phyloP scores from a whole-genome alignment of 2,888 invertebrate genomes.

The Pristionchus japonicus region DNA sequence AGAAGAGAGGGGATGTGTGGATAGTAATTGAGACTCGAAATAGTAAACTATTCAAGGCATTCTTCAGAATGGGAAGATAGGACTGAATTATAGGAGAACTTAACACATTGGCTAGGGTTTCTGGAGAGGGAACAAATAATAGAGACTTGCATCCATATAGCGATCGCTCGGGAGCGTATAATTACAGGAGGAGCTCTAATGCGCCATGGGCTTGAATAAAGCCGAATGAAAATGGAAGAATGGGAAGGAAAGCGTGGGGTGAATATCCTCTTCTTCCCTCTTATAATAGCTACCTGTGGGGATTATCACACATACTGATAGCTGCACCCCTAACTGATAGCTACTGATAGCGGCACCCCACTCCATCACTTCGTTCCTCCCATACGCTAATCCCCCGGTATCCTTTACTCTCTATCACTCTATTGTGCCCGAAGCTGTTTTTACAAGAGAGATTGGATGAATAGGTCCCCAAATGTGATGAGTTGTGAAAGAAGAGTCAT shows the following conservation, averaged over 20 bases:
- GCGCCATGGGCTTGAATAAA: constrained; percentile 33
- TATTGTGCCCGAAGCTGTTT: not conserved
- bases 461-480: not conserved
- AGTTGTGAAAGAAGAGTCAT: not conserved
- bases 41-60: not conserved
- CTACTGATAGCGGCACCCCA: constrained; percentile 10
- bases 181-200: constrained; percentile 31
- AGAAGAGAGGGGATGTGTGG: too few species aligned
- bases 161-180: not conserved
- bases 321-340: too few species aligned
- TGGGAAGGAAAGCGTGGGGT: not conserved
- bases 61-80: not conserved
- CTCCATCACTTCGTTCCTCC: not conserved
- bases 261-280: not conserved
- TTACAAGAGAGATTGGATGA: not conserved
- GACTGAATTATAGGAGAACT: too few species aligned
- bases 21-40: constrained; percentile 32
- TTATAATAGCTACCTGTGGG: not conserved
- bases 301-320: constrained; percentile 29
- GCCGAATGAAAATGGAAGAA: not conserved
- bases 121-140: not conserved
- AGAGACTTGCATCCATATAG: not conserved
- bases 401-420: not conserved
- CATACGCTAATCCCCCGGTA: constrained; percentile 1
- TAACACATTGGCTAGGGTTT: too few species aligned